phyloP scores from a whole-genome alignment of 2,113 vertebrate species.

The Felis chaus region DNA sequence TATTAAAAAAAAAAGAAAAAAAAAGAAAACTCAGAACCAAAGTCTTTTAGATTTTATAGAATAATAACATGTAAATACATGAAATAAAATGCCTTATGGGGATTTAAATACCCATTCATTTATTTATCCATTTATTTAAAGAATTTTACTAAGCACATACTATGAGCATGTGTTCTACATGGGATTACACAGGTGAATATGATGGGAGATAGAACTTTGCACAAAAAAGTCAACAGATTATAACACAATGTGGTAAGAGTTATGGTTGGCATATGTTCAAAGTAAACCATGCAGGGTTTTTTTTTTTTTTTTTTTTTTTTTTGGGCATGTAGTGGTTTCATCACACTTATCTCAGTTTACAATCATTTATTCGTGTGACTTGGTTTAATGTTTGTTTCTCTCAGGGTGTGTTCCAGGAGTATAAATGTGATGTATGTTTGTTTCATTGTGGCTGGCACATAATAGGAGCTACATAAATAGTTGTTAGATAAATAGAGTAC shows the following conservation, averaged over 20 bases:
- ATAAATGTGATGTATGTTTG: neutral
- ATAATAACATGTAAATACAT: neutral
- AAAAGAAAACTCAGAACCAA: neutral
- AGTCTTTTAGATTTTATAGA: neutral
- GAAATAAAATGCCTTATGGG: neutral
- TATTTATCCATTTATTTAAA: neutral
- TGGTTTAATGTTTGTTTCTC: constrained; percentile 49
- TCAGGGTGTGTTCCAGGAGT: neutral
- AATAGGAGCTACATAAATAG: constrained; percentile 3
- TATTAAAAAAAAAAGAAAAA: too few relatives aligned
- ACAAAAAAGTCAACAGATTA: constrained; percentile 5
- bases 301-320: neutral
- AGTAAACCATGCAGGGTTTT: neutral
- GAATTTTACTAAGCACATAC: neutral
- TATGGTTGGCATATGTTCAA: neutral
- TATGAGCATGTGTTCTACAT: neutral
- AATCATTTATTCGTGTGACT: constrained; percentile 8
- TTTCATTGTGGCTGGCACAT: neutral
- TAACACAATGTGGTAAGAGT: neutral
- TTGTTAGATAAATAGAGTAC: neutral
- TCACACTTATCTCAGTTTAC: neutral
- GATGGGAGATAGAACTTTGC: neutral
- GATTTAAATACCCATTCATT: neutral
- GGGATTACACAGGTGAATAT: neutral
- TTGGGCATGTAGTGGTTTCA: neutral